Evolutionary conservation across 2,888 invertebrate species (phyloP), one percentile per base, ranked within the genome.

Genomic region (Eudasyphora cyanicolor): DNA sequence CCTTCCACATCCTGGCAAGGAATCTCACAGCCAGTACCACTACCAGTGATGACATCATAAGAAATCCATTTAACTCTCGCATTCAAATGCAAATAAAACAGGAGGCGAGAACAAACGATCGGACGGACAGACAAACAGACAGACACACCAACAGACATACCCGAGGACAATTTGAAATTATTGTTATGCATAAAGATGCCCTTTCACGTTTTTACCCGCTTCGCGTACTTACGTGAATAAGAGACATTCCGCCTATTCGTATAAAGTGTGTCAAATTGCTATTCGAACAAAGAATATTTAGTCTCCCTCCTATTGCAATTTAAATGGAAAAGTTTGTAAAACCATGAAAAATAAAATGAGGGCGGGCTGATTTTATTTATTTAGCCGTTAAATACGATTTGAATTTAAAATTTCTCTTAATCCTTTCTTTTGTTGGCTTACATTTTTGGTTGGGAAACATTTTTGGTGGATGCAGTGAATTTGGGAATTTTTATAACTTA

Each of bases 71-170:
- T 67, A 67, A 67, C 42, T 67, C 67, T 42, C 42, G 35, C 78
- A 82, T 78, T 78, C 67, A 78, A 82, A 82, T 78, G 75, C 75
- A 78, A 78, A 82, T 75, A 64, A 75, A 81, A 24, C 24, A 71
- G 38, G 57, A 2, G 57, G 32, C 27, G 57, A 57, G 27, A 49
- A 7, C 6, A 19, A n/a, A 21, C 2, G n/a, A 19, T 10, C 45
- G 45, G 12, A 67, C 10, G 38, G 12, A 64, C 38, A 35, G 29
- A 60, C 14, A 60, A 14, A 32, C 62, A 32, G 17, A 32, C 32
- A 60, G 12, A 62, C 32, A 17, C 17, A 62, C 29, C 17, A n/a
- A n/a, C n/a, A 17, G 62, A 32, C 35, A 32, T 62, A 64, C 64
- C 27, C 57, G 35, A 67, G 67, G 38, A 67, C 24, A 67, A 42